Conservation (phyloP, 2,797 vertebrate species). For the Enteromius fasciolatus region DNA sequence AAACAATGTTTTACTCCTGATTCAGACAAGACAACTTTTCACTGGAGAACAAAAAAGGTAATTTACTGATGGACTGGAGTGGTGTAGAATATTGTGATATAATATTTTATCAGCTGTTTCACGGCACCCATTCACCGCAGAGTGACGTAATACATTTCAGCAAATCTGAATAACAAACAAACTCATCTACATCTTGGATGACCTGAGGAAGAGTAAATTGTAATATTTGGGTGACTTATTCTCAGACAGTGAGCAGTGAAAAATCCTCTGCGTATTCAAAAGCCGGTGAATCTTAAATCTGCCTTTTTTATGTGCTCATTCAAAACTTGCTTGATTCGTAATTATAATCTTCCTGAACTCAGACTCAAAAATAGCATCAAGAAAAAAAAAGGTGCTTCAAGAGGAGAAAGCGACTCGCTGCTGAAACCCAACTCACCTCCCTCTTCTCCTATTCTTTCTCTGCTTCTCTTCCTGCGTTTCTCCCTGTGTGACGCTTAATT, state of each 20-base stretch:
- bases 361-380: conserved; percentile 28
- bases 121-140: neutral
- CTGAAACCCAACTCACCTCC: conserved; percentile 7
- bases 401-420: neutral
- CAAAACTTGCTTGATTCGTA: conserved; percentile 23
- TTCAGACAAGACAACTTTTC: too few relatives aligned
- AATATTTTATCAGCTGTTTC: neutral
- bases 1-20: too few relatives aligned
- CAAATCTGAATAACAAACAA: neutral
- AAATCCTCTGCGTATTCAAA: neutral
- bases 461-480: conserved; percentile 26
- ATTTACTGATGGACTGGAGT: neutral
- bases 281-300: neutral
- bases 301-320: conserved; percentile 22
- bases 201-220: neutral
- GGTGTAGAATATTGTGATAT: neutral
- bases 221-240: neutral
- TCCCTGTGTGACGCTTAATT: conserved; percentile 51
- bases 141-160: neutral
- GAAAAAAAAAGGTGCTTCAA: conserved; percentile 4
- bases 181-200: neutral
- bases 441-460: conserved; percentile 5
- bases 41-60: neutral
- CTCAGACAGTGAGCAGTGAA: neutral
- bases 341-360: conserved; percentile 28